Percentiles rank a stretch among this genome's conserved stretches.
Evolutionary conservation across 2,888 invertebrate species (phyloP).

Genomic region (Dendrolimus pini): DNA sequence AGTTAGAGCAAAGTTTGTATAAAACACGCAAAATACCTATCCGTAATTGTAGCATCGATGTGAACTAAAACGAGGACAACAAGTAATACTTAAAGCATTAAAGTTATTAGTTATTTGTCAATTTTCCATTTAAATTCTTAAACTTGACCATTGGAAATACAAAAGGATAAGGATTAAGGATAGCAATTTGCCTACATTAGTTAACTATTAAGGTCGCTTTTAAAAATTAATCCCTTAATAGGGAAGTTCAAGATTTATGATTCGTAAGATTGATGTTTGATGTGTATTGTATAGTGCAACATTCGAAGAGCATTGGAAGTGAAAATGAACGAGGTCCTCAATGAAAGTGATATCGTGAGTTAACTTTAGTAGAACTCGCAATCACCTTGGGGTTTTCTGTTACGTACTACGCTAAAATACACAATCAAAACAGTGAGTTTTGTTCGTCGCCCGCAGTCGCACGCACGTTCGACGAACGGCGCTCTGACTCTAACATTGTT

Average conservation of each 20-base stretch:
- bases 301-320: constrained; percentile 24
- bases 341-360: constrained; percentile 34
- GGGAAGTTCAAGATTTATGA: background rate
- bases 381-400: constrained; percentile 65
- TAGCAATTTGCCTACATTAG: too few relatives aligned
- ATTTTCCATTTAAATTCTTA: too few relatives aligned
- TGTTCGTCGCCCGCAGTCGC: constrained; percentile 37
- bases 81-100: too few relatives aligned
- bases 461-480: constrained; percentile 30
- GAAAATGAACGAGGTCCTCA: constrained; percentile 24
- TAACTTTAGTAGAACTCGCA: constrained; percentile 40
- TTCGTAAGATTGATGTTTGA: background rate
- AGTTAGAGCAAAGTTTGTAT: too few relatives aligned
- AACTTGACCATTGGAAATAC: too few relatives aligned
- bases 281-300: background rate
- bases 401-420: constrained; percentile 67
- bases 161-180: too few relatives aligned
- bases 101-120: too few relatives aligned
- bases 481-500: constrained; percentile 17
- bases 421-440: constrained; percentile 70
- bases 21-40: too few relatives aligned
- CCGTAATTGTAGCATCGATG: too few relatives aligned
- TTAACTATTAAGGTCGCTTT: too few relatives aligned
- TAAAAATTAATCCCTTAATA: too few relatives aligned
- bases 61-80: too few relatives aligned